Evolutionary conservation across 2,113 vertebrate genomes (phyloP), one percentile per base, ranked within the genome.

Genomic region (Pluvianellus socialis): DNA sequence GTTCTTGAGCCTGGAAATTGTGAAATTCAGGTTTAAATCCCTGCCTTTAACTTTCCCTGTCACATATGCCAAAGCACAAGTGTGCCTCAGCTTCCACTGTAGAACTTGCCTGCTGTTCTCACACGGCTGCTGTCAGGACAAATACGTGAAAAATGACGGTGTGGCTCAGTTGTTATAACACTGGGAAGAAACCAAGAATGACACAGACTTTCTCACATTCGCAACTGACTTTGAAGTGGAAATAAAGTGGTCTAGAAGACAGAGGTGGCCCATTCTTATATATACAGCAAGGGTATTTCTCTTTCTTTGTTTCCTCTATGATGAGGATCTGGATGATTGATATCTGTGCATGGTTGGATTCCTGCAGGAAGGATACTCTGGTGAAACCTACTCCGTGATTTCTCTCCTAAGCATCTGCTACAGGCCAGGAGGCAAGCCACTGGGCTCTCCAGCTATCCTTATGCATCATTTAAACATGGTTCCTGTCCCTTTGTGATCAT

Each of bases 21-120:
- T 58, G 76, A 49, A 76, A 81, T 59, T 88, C 79, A 75, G 10
- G 49, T 75, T 95, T 84, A 74, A 89, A 77, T 49, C 40, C 61
- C 56, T 81, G 76, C 40, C 83, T 91, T 88, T 94, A 88, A 96
- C 94, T 72, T 93, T 86, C 30, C 26, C 76, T 89, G 77, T 92
- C 93, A 87, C 30, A 79, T 24, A 38, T 2, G 55, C 50, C 63
- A 77, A 86, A 74, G 66, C 61, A 91, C 45, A 79, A 87, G 45
- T 67, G 72, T 35, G 86, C 85, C 90, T 70, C 86, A 77, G 72
- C 90, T 95, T 90, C 65, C 83, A 32, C 52, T 80, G 65, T 55
- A 86, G 40, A 94, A 84, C 26, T 12, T 32, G 70, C 86, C 88
- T 89, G 82, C 92, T 95, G 88, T 55, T 95, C 76, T 90, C 86